phyloP scores from a whole-genome alignment of 2,113 vertebrate species.

The Nestor notabilis region DNA sequence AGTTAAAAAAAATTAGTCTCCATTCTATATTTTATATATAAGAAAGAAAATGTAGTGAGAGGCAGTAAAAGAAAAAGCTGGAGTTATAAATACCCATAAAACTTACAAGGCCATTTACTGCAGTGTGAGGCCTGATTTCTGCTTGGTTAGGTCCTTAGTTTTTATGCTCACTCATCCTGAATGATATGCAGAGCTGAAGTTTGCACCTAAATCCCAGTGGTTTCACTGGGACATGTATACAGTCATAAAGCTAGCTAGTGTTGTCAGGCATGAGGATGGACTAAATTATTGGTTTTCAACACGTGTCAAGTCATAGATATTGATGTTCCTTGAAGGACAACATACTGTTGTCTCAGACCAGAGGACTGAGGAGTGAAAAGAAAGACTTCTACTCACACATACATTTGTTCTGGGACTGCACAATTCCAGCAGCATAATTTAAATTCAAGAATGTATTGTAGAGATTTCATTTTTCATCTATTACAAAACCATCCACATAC shows the following conservation, averaged over 20 bases:
- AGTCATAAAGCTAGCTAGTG: not conserved
- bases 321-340: not conserved
- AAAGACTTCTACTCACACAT: not conserved
- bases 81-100: not conserved
- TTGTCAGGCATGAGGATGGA: not conserved
- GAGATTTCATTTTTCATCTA: not conserved
- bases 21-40: not conserved
- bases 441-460: not conserved
- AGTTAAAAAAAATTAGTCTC: not conserved
- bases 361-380: not conserved
- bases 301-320: not conserved
- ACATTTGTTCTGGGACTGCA: not conserved
- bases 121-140: not conserved
- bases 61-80: not conserved
- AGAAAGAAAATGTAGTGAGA: not conserved
- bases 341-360: not conserved
- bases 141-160: not conserved
- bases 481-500: not conserved
- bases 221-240: not conserved
- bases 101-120: not conserved
- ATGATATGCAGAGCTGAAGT: not conserved
- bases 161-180: not conserved
- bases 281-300: not conserved
- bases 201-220: not conserved
- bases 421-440: not conserved